Evolutionary conservation across 2,113 vertebrate species (phyloP).

Genomic region (Elachura formosa): DNA sequence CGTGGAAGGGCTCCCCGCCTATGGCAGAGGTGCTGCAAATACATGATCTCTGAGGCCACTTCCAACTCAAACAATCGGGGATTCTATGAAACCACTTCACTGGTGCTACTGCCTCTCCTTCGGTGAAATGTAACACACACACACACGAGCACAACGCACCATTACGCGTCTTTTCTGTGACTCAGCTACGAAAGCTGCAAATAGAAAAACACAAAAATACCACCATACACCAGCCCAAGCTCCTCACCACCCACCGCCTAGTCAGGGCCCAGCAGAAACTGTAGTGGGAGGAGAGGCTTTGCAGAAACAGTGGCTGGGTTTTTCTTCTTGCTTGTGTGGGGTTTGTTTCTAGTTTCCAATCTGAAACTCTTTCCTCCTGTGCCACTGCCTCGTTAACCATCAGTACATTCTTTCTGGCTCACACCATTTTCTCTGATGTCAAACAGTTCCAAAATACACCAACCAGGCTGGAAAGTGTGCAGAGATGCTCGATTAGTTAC

Average conservation of each 20-base stretch:
- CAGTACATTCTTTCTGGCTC: not conserved
- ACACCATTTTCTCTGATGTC: not conserved
- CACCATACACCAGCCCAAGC: not conserved
- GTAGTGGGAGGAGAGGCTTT: not conserved
- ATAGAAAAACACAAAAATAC: not conserved
- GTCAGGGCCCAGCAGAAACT: not conserved
- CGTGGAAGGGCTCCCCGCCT: not conserved
- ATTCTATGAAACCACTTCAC: not conserved
- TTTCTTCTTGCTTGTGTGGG: not conserved
- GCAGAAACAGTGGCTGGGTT: not conserved
- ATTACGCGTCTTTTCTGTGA: not conserved
- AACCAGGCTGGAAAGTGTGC: not conserved
- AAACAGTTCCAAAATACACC: not conserved
- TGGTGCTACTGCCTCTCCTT: not conserved
- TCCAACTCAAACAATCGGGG: not conserved
- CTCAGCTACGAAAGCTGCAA: not conserved
- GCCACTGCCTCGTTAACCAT: not conserved
- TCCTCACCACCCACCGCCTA: not conserved
- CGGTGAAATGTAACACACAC: not conserved
- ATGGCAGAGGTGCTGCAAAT: not conserved
- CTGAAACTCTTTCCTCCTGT: not conserved
- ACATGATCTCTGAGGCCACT: not conserved
- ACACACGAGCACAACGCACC: not conserved
- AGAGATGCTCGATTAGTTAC: not conserved
- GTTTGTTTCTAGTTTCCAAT: not conserved